phyloP scores from a whole-genome alignment of 1,140 invertebrate species.

The Brachionus calyciflorus region DNA sequence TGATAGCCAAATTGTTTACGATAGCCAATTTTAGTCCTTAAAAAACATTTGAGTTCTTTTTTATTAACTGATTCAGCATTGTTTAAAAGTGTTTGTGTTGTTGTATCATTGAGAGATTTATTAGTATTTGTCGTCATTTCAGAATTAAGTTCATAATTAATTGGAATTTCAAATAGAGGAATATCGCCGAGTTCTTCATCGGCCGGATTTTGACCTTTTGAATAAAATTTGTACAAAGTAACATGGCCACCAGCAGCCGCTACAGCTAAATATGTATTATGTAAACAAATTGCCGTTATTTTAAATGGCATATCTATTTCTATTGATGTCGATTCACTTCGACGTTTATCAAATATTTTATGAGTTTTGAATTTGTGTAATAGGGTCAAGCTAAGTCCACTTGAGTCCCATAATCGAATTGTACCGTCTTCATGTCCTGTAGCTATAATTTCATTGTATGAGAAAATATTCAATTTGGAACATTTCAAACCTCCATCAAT shows the following conservation, averaged over 20 bases:
- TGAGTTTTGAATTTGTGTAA: slow-evolving; percentile 43
- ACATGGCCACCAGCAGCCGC: slow-evolving; percentile 43
- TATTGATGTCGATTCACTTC: slow-evolving; percentile 12
- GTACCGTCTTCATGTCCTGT: slow-evolving; percentile 41
- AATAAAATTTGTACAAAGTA: slow-evolving; percentile 26
- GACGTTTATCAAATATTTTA: slow-evolving; percentile 44
- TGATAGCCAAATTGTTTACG: slow-evolving; percentile 70
- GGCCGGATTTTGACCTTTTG: not conserved
- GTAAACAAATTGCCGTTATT: slow-evolving; percentile 21
- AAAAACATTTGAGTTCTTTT: slow-evolving; percentile 60
- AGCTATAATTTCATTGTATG: slow-evolving; percentile 35
- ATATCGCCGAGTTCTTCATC: slow-evolving; percentile 38
- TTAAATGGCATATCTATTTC: slow-evolving; percentile 42
- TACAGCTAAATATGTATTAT: slow-evolving; percentile 40
- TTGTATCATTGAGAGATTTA: too few species aligned
- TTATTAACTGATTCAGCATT: not conserved
- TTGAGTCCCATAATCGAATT: slow-evolving; percentile 23
- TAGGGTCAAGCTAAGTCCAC: slow-evolving; percentile 5
- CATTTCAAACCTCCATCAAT: slow-evolving; percentile 36
- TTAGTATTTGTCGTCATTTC: too few species aligned
- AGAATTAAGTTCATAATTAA: not conserved
- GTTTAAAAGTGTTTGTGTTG: not conserved
- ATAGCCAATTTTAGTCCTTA: slow-evolving; percentile 64
- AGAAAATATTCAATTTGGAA: slow-evolving; percentile 22
- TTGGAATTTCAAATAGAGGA: slow-evolving; percentile 42